Evolutionary conservation across 2,797 vertebrate genomes (phyloP).

Genomic region (Falco berigora): DNA sequence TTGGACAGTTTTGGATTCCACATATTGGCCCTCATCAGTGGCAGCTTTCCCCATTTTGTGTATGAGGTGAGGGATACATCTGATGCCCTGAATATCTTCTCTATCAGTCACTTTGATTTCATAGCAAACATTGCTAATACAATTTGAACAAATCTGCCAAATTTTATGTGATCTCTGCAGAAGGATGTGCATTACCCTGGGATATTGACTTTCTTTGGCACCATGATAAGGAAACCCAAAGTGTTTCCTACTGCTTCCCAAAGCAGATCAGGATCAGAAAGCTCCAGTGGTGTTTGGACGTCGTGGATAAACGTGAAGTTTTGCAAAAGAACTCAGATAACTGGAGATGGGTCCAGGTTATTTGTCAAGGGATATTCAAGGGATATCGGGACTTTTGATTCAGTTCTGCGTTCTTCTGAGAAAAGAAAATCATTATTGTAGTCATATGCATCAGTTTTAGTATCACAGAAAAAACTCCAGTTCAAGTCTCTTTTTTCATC

Average conservation of each 20-base stretch:
- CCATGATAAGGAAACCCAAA: not conserved
- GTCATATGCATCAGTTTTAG: not conserved
- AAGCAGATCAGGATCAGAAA: not conserved
- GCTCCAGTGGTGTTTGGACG: not conserved
- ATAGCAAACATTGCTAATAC: not conserved
- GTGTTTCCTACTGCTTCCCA: not conserved
- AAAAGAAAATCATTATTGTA: not conserved
- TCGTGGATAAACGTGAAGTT: not conserved
- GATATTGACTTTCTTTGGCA: not conserved
- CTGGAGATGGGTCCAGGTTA: not conserved
- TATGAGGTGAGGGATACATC: not conserved
- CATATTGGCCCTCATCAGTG: not conserved
- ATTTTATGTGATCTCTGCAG: not conserved
- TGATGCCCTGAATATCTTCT: not conserved
- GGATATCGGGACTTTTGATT: not conserved
- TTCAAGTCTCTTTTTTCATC: not conserved
- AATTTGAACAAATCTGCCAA: not conserved
- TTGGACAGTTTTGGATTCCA: not conserved
- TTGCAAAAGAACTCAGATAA: not conserved
- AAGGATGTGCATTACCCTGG: not conserved
- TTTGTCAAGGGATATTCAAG: not conserved
- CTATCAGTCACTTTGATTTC: not conserved
- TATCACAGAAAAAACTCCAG: not conserved
- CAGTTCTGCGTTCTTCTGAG: not conserved
- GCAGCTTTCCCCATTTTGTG: not conserved